A percentile compares a stretch with the other conserved stretches of the same genome.
phyloP scores from a whole-genome alignment of 2,113 vertebrate genomes.

The Hipposideros armiger region DNA sequence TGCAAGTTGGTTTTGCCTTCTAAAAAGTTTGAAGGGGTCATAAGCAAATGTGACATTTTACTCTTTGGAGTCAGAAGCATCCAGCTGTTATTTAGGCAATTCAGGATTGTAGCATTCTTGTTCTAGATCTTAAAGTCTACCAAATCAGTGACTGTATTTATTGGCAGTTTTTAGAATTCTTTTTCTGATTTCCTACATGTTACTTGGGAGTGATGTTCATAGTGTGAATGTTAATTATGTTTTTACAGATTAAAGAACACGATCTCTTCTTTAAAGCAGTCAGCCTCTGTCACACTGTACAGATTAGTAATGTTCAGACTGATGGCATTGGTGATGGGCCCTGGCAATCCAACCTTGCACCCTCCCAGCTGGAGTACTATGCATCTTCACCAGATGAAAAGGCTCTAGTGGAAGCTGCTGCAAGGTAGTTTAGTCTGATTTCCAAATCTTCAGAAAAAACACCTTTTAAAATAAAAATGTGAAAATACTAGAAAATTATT shows the following conservation, averaged over 20 bases:
- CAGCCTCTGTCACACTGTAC: constrained; percentile 97
- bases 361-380: constrained; percentile 94
- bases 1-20: not conserved
- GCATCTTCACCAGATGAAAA: constrained; percentile 99
- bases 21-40: not conserved
- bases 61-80: not conserved
- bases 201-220: constrained; percentile 21
- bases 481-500: not conserved
- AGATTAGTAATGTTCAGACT: constrained; percentile 94
- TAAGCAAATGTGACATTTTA: not conserved
- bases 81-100: not conserved
- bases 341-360: constrained; percentile 90
- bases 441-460: constrained; percentile 12
- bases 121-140: not conserved
- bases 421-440: constrained; percentile 88
- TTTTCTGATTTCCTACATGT: not conserved
- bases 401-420: constrained; percentile 96
- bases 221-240: constrained; percentile 48
- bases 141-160: not conserved
- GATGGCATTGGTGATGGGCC: constrained; percentile 90
- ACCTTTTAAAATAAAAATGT: constrained; percentile 15
- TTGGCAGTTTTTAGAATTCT: not conserved
- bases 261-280: constrained; percentile 97
- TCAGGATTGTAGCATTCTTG: not conserved
- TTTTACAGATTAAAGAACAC: constrained; percentile 91